These are phyloP conservation scores for Notodonta ziczac DNA, from an alignment of 2,888 invertebrate genomes.

Conservation along the genomic window DNA sequence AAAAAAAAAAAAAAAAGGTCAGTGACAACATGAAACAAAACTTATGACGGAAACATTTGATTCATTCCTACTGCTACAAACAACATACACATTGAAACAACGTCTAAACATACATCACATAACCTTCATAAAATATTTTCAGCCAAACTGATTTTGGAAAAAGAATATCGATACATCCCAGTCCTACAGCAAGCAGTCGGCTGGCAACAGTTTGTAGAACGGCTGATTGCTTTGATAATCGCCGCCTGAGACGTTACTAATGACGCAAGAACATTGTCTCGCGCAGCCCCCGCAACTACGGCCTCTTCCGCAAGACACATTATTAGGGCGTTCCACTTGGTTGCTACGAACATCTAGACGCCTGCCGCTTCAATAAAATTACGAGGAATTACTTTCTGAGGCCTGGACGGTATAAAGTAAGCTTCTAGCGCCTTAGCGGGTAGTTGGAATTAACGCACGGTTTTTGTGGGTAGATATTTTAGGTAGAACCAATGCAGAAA, in stretches of 20 bases:
- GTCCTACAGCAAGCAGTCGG: conserved; percentile 34
- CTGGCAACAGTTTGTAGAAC: conserved; percentile 67
- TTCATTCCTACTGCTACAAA: too few relatives aligned
- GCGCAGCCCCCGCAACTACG: conserved; percentile 47
- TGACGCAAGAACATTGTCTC: conserved; percentile 70
- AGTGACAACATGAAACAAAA: too few relatives aligned
- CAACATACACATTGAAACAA: too few relatives aligned
- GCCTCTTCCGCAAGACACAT: conserved; percentile 46
- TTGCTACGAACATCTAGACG: conserved; percentile 21
- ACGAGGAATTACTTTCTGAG: conserved; percentile 5
- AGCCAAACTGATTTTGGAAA: not conserved
- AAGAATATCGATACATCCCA: conserved; percentile 23
- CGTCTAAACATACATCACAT: too few relatives aligned
- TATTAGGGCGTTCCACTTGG: conserved; percentile 43
- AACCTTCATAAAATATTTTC: too few relatives aligned
- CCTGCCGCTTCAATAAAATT: conserved; percentile 2
- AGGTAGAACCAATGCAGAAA: too few relatives aligned
- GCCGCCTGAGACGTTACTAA: conserved; percentile 70
- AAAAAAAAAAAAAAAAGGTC: too few relatives aligned
- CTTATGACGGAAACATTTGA: too few relatives aligned
- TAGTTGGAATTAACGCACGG: too few relatives aligned
- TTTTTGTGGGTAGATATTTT: too few relatives aligned
- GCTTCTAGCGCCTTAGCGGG: not conserved
- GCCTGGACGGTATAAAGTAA: conserved; percentile 5
- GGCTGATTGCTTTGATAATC: conserved; percentile 80